Base-by-base conservation (phyloP, 2,888 invertebrate genomes). In the Liopterus haemorrhoidalis region DNA sequence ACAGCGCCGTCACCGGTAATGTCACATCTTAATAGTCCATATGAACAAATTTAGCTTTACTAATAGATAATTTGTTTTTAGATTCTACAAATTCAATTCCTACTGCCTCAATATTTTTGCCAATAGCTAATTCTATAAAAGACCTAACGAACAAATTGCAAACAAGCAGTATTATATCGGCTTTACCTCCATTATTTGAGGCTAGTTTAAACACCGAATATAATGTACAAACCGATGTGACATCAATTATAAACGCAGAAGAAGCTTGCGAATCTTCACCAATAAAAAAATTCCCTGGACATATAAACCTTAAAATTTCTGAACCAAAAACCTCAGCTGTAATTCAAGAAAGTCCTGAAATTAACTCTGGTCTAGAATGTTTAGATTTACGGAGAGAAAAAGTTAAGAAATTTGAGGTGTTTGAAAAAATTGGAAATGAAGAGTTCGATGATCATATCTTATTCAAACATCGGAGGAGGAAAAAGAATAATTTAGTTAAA, bases 201-300 rank as follows among this genome's bases (percentile, higher is more conserved):
- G 57, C 52, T 35, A 38, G 55, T 2, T 32, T 48, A 6, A 50
- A 48, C 11, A 49, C 54, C 25, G 56, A 56, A 28, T 54, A 62
- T 20, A 58, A 63, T 25, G 56, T 63, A 41, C 67, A 68, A 27
- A 66, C 66, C 0, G 75, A 75, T 49, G 67, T 66, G 3, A 68
- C 68, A 2, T 61, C 69, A 2, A 56, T 79, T 9, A 67, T 72
- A 8, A 76, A 73, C 56, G 85, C 83, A 0, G 85, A 86, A 59
- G 87, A 87, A 63, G 86, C 86, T 50, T 75, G 80, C 58, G 86
- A 85, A 65, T 62, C 81, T 35, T 81, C 83, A 2, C 76, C 81
- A 1, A 70, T 79, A 6, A 73, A 73, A 53, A 65, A 69, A 3
- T 60, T 77, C 1, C 8, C 38, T 0, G 70, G 61, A 2, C 72